Evolutionary conservation across 2,888 invertebrate species (phyloP), one percentile per base, ranked within the genome.

Genomic region (Cantharis flavilabris): DNA sequence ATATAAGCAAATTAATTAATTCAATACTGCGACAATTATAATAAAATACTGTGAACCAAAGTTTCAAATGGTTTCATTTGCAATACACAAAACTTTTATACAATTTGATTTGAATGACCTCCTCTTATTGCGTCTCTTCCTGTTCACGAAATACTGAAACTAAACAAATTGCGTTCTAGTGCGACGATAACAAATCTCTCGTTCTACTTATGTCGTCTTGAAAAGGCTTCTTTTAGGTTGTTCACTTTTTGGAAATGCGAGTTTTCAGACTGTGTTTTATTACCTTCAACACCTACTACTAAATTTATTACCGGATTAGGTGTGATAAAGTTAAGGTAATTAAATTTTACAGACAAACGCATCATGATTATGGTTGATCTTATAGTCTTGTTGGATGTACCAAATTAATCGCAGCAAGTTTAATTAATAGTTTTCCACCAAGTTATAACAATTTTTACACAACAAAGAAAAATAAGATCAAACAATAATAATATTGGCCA

Each of bases 281-380:
- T 73, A 49, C 73, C 26, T 69, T 73, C 73, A 69, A 73, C 69
- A 69, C 73, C 73, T 69, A 69, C 69, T 62, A 18, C 26, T 28
- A n/a, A 69, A 73, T 73, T 73, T 73, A 73, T 73, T 73, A 62
- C 69, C 62, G 49, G 69, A 69, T 69, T 69, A 49, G 33, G 14
- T 26, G 18, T 73, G 69, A 73, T 62, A 73, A 72, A 63, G 26
- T 62, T 26, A 62, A 62, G 62, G 62, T 49, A 67, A 67, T 67
- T 67, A 67, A 67, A 67, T 67, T 67, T 67, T 67, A 26, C 23
- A 67, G 65, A 67, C 26, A 67, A 67, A 67, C 65, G 26, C 65
- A 67, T 67, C 65, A 26, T 67, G 65, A 67, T 67, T 26, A 67
- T 26, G 65, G 65, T 67, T 20, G 26, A 67, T 23, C 23, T 67